Base-by-base conservation (phyloP, 2,797 vertebrate species). In the Acanthopagrus latus region DNA sequence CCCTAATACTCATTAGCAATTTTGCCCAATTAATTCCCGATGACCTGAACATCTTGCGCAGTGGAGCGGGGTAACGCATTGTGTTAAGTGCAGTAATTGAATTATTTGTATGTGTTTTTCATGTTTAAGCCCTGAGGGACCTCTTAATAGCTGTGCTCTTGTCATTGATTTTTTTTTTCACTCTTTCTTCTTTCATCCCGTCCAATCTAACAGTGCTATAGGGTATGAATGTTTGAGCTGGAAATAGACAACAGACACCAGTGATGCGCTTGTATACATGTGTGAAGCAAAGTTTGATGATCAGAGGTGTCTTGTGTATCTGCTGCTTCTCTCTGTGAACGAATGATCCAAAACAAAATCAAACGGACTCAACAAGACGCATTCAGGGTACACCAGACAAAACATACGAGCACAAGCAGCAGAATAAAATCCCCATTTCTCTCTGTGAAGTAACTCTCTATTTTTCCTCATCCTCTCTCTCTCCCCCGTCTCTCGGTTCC, bases 31-130 rank as follows among this genome's bases (percentile, higher is more conserved):
- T 81, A 72, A 71, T 71, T 80, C 60, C 41, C 29, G 66, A 29
- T 77, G 70, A 88, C 73, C 79, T 71, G 29, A 48, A 25, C 57
- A 71, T 54, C 64, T 73, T 62, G 38, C 52, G 64, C 78, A 76
- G 69, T 8, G 25, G 47, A 82, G 78, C 50, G 27, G 44, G 65
- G 38, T 65, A 67, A 82, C 48, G 58, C 23, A 18, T 41, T n/a
- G 23, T 62, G 58, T 76, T 76, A 66, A 77, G 74, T 38, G 47
- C 44, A 64, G 72, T 65, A 65, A 84, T 86, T 80, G 55, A 54
- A 90, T 89, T 55, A 75, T 44, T 52, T 52, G 3, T 73, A 41
- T 80, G 67, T 86, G 79, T 84, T 83, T 87, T 88, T 78, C 67
- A 79, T 84, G 71, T 86, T 78, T 58, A 20, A 58, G 74, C 83